phyloP scores from a whole-genome alignment of 2,797 vertebrate species.

The Siniperca scherzeri region DNA sequence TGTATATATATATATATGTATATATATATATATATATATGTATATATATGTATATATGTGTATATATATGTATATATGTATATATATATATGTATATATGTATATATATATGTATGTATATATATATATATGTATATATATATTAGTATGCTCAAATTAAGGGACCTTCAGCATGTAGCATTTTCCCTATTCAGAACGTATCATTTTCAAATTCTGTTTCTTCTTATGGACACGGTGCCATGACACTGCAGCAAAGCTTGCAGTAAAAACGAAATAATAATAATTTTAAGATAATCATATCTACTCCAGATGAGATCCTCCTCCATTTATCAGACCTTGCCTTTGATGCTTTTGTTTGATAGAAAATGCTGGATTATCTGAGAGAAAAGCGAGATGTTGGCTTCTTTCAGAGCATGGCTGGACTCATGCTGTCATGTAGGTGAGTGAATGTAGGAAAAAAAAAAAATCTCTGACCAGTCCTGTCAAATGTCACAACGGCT shows the following conservation, averaged over 20 bases:
- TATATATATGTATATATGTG: too few species aligned
- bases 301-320: slow-evolving; percentile 10
- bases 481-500: slow-evolving; percentile 34
- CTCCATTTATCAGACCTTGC: slow-evolving; percentile 23
- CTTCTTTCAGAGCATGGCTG: slow-evolving; percentile 95
- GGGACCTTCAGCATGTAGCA: background rate
- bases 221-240: background rate
- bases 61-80: too few species aligned
- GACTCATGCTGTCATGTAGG: slow-evolving; percentile 96
- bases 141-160: background rate
- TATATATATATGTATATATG: too few species aligned
- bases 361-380: slow-evolving; percentile 98
- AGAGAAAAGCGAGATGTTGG: slow-evolving; percentile 93
- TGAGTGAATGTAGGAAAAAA: slow-evolving; percentile 71
- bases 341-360: slow-evolving; percentile 69
- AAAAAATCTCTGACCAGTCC: background rate
- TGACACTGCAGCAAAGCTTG: slow-evolving; percentile 6
- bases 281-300: background rate
- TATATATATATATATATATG: too few species aligned
- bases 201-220: background rate
- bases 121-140: too few species aligned
- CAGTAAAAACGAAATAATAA: background rate
- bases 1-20: too few species aligned
- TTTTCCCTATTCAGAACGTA: background rate
- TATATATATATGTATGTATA: too few species aligned